These are phyloP conservation scores for Seira ritae DNA, from an alignment of 2,888 invertebrate genomes.

Conservation along the genomic window DNA sequence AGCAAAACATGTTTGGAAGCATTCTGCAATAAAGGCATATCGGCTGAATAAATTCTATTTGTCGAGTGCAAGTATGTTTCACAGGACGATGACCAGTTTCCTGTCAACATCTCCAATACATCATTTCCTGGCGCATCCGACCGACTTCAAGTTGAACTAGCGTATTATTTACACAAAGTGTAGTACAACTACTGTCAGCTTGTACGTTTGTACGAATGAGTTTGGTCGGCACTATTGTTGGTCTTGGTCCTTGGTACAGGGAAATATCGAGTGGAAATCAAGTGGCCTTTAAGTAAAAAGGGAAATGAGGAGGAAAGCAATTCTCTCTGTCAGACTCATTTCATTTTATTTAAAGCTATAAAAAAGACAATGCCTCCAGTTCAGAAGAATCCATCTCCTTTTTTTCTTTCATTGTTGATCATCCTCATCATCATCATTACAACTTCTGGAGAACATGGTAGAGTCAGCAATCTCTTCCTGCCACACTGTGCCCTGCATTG, in stretches of 20 bases:
- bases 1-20: neutral
- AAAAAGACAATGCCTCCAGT: constrained; percentile 13
- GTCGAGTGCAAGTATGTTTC: neutral
- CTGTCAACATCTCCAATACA: neutral
- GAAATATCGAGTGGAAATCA: constrained; percentile 18
- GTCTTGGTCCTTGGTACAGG: neutral
- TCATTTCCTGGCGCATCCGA: constrained; percentile 2
- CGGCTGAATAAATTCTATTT: too few relatives aligned
- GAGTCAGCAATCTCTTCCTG: too few relatives aligned
- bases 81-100: neutral
- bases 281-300: neutral
- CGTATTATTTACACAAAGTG: too few relatives aligned
- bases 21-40: too few relatives aligned
- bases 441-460: too few relatives aligned
- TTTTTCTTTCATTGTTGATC: constrained; percentile 12
- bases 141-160: too few relatives aligned
- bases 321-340: constrained; percentile 3
- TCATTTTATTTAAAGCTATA: constrained; percentile 1
- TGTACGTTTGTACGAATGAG: too few relatives aligned
- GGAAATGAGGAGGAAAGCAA: constrained; percentile 5
- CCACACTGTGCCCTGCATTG: too few relatives aligned
- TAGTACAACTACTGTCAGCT: too few relatives aligned
- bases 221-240: too few relatives aligned
- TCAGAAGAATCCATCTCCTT: neutral
- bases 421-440: neutral